Base-by-base conservation (phyloP, 2,888 invertebrate species). In the Drosophila koepferae region DNA sequence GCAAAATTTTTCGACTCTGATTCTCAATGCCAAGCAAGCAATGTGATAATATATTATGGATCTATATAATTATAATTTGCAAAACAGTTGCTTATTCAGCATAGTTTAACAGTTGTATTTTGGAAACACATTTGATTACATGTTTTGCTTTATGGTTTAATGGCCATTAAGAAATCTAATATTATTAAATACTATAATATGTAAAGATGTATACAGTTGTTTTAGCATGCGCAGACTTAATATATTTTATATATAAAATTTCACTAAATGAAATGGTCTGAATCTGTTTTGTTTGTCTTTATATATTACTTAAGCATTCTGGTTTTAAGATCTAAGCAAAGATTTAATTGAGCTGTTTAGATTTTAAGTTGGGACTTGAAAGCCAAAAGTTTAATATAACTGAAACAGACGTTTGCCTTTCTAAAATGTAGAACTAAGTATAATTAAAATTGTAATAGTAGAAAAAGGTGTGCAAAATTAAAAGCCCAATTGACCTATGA, bases 21-120 rank as follows among this genome's bases (percentile, higher is more conserved):
- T 51, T 9, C 67, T 72, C 78, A 76, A 76, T 77, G 78, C 31
- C 49, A 54, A n/a, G 10, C 16, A 41, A 49, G 14, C 10, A 48
- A 20, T 10, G 16, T 16, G 10, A 56, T 16, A 49, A 36, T 49
- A 44, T 70, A 59, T 56, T 28, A 38, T 34, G 46, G 51, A 65
- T 48, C 54, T 36, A 48, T 40, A 34, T 10, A 49, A 40, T 38
- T 40, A 31, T 18, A 16, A 20, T 9, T 31, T 43, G n/a, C n/a
- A 38, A 54, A 40, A 23, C 38, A 51, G 34, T 1, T 34, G 8
- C 7, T 14, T 12, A 9, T 2, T 0, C 16, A 14, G 7, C 8
- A 20, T 14, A 20, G 20, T 14, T 46, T 23, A 14, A 36, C 51
- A 38, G 16, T 12, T 38, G 38, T 3, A n/a, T 36, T 34, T n/a